Evolutionary conservation across 2,888 invertebrate species (phyloP), one percentile per base, ranked within the genome.

Genomic region (Dryocosmus kuriphilus): DNA sequence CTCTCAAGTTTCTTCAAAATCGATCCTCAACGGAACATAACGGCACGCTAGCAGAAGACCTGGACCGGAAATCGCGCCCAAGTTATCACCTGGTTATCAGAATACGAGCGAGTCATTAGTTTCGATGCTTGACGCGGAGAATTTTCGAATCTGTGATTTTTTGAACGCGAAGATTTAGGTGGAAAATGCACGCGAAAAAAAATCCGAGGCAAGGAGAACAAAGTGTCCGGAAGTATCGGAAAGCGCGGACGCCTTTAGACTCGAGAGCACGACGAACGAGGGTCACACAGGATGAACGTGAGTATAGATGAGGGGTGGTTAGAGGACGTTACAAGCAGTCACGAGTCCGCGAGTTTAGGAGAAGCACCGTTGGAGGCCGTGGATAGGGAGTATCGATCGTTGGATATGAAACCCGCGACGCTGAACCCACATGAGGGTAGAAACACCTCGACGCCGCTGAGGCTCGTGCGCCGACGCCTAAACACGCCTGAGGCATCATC

Each of bases 181-280:
- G 11, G 65, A 63, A 63, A 63, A 32, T 32, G 19, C 22, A 3
- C 65, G 22, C 14, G 22, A 63, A 35, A 30, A 32, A 30, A 63
- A 30, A 38, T 14, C n/a, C 32, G n/a, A 38, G n/a, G n/a, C 7
- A 4, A 30, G 16, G 74, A 35, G 55, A 16, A 41, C n/a, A 19
- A 14, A 65, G 32, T 79, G 65, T 38, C 65, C 75, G 51, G 75
- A 76, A 67, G 67, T 67, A 62, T 63, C 62, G 77, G 74, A 63
- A 78, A 76, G 81, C 81, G 77, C 78, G 79, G 71, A 78, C 81
- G 79, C 79, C 73, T 75, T 79, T 81, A 74, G 62, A 67, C 67
- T 74, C 75, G 74, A 67, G 22, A 75, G 62, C 9, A 62, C 62
- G 32, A 35, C 62, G 32, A 35, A 62, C 35, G 22, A 61, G 61